A percentile compares a stretch with the other conserved stretches of the same genome.
phyloP scores from a whole-genome alignment of 2,113 vertebrate species.

The Sander lucioperca region DNA sequence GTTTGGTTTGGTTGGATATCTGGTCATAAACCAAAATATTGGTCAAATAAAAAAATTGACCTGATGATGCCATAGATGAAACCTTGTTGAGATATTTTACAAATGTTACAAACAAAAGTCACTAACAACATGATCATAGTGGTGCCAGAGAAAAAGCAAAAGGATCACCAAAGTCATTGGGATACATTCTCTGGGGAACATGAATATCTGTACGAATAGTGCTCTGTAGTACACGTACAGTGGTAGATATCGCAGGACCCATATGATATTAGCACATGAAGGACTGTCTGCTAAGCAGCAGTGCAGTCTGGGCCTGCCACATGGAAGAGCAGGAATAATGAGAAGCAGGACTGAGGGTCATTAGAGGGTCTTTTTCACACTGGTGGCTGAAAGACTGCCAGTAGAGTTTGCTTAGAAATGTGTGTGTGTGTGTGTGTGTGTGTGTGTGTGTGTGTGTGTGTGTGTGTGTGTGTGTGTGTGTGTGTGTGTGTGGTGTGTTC shows the following conservation, averaged over 20 bases:
- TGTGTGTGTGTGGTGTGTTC: not conserved
- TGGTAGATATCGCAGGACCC: not conserved
- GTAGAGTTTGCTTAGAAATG: not conserved
- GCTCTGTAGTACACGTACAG: conserved; percentile 8
- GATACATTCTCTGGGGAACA: not conserved
- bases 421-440: no score
- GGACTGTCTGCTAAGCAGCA: conserved; percentile 36
- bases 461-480: not conserved
- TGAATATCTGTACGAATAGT: not conserved
- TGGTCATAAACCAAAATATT: not conserved
- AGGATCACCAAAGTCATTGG: not conserved
- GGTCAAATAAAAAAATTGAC: not conserved
- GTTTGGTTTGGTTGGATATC: no score
- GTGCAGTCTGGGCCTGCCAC: conserved; percentile 19
- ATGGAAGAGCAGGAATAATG: conserved; percentile 58
- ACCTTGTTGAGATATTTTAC: no score
- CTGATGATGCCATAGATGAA: no score
- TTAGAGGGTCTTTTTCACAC: conserved; percentile 27
- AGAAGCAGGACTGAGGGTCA: conserved; percentile 29
- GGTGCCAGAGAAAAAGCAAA: no score
- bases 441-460: no score
- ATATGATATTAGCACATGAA: conserved; percentile 7
- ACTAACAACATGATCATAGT: no score
- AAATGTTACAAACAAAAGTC: no score
- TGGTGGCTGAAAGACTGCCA: conserved; percentile 7